A percentile compares a stretch with the other conserved stretches of the same genome.
These are phyloP conservation scores for Bombus affinis DNA, from an alignment of 1,140 invertebrate genomes.

Conservation along the genomic window DNA sequence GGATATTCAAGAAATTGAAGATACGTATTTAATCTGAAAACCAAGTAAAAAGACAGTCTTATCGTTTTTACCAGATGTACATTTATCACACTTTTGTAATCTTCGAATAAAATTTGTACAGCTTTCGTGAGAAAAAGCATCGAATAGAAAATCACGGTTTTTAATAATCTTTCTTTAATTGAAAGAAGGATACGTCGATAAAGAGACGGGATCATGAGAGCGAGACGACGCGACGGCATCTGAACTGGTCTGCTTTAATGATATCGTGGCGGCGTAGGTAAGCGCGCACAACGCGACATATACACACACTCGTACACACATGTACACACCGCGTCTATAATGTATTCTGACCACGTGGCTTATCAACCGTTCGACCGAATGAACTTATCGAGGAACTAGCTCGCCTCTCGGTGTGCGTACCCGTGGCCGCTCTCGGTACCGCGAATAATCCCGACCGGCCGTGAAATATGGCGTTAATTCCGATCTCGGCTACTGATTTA, in stretches of 20 bases:
- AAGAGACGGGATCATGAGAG: not conserved
- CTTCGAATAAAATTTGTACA: no score
- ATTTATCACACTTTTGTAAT: no score
- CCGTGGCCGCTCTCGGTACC: slow-evolving; percentile 6
- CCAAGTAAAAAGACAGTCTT: no score
- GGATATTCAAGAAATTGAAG: not conserved
- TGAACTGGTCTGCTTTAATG: slow-evolving; percentile 32
- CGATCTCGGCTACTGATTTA: slow-evolving; percentile 63
- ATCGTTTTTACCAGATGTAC: no score
- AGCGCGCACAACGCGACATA: not conserved
- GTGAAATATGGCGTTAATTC: slow-evolving; percentile 64
- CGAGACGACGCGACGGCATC: not conserved
- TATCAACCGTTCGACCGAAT: slow-evolving; percentile 67
- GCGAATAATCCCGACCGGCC: slow-evolving; percentile 53
- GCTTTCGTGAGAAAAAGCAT: no score
- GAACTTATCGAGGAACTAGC: slow-evolving; percentile 55
- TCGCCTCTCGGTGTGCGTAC: slow-evolving; percentile 34
- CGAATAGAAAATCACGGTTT: no score
- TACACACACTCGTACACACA: not conserved
- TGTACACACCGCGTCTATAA: slow-evolving; percentile 14
- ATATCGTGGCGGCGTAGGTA: slow-evolving; percentile 42
- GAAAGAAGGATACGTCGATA: not conserved
- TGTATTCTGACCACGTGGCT: slow-evolving; percentile 51
- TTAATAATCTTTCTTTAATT: no score
- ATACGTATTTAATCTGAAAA: no score